Percentiles rank a stretch among this genome's conserved stretches.
phyloP scores from a whole-genome alignment of 2,113 vertebrate genomes.

The Pomatorhinus ruficollis region DNA sequence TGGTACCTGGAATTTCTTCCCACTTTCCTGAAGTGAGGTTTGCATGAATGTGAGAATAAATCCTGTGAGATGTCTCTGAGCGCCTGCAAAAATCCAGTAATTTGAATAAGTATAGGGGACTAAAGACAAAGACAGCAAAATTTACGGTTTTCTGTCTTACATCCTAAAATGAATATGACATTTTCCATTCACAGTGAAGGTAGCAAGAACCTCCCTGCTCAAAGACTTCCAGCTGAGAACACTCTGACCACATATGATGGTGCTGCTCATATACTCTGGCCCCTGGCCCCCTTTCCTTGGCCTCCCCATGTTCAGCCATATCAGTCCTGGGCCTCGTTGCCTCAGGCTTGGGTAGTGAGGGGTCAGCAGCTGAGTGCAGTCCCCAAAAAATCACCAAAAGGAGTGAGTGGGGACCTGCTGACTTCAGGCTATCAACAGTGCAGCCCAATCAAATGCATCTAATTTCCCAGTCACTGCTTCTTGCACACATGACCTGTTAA shows the following conservation, averaged over 20 bases:
- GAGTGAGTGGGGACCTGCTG: neutral
- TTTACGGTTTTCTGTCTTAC: neutral
- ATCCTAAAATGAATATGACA: neutral
- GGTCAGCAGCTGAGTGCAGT: accelerated
- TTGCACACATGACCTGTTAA: slow-evolving; percentile 37
- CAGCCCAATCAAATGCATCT: neutral
- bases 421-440: neutral
- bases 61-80: neutral
- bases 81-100: neutral
- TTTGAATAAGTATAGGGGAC: neutral
- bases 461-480: neutral
- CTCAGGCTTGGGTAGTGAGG: accelerated
- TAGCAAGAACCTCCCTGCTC: neutral
- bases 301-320: neutral
- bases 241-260: accelerated
- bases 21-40: neutral
- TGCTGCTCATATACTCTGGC: neutral
- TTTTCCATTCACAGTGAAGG: neutral
- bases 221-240: neutral
- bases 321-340: neutral
- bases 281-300: neutral
- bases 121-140: neutral
- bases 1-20: neutral
- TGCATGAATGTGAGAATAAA: neutral
- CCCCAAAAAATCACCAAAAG: neutral